Percentiles rank a stretch among this genome's conserved stretches.
Conservation (phyloP, 2,113 vertebrate species). For the Gadus chalcogrammus region DNA sequence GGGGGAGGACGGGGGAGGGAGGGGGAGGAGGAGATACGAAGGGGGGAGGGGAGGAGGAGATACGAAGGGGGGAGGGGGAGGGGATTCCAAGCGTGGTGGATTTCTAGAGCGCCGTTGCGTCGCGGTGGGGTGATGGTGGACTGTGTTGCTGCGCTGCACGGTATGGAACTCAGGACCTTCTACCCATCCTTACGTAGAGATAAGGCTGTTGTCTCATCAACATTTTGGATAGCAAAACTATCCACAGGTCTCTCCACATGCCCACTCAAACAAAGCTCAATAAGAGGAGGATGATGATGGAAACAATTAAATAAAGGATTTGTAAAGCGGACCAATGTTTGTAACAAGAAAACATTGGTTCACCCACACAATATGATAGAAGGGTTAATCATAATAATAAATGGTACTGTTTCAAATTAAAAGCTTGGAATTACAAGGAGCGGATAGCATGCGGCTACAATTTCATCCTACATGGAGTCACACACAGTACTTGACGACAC, state of each 20-base stretch:
- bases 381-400: slow-evolving; percentile 10
- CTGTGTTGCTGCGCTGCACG: no score
- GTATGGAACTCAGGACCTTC: no score
- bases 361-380: not conserved
- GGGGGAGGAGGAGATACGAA: not conserved
- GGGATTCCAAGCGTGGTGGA: no score
- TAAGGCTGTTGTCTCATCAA: no score
- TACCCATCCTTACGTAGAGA: no score
- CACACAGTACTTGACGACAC: slow-evolving; percentile 74
- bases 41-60: not conserved
- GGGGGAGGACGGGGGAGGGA: not conserved
- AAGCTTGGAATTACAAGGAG: slow-evolving; percentile 52
- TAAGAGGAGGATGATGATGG: not conserved
- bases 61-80: not conserved
- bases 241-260: not conserved
- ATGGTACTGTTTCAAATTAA: slow-evolving; percentile 19
- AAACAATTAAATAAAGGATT: slow-evolving; percentile 9
- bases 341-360: not conserved
- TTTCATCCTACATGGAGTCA: slow-evolving; percentile 74
- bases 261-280: not conserved
- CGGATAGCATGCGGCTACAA: slow-evolving; percentile 75
- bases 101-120: no score
- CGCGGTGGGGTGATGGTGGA: no score
- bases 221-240: not conserved
- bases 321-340: slow-evolving; percentile 13